phyloP scores from a whole-genome alignment of 2,888 invertebrate genomes.

The Drosophila seclusa region DNA sequence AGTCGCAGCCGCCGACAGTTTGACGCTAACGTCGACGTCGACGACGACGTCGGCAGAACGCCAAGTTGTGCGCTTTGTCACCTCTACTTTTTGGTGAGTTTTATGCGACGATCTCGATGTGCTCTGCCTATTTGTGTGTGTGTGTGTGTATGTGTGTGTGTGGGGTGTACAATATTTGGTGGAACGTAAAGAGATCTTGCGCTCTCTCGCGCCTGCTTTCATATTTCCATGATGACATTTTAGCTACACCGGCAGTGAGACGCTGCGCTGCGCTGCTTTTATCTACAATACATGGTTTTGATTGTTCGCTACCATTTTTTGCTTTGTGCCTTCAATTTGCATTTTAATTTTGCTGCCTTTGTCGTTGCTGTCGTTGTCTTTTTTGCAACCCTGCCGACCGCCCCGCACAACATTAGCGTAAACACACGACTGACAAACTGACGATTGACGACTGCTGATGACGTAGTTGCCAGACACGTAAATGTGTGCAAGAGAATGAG shows the following conservation, averaged over 20 bases:
- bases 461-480: conserved; percentile 38
- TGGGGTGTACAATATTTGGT: neutral
- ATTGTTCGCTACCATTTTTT: conserved; percentile 63
- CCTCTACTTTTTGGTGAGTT: conserved; percentile 68
- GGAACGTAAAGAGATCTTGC: neutral
- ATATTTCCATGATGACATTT: conserved; percentile 73
- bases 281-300: conserved; percentile 51
- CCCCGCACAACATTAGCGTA: neutral
- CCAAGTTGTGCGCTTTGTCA: conserved; percentile 64
- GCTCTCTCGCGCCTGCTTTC: conserved; percentile 26
- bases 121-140: neutral
- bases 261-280: conserved; percentile 52
- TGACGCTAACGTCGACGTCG: conserved; percentile 5
- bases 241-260: conserved; percentile 15
- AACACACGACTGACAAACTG: conserved; percentile 30
- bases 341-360: conserved; percentile 64
- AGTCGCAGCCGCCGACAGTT: conserved; percentile 9
- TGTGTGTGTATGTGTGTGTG: neutral
- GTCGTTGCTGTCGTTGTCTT: conserved; percentile 17
- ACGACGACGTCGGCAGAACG: conserved; percentile 28
- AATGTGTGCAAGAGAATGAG: neutral
- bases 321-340: conserved; percentile 78
- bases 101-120: conserved; percentile 41
- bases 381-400: neutral
- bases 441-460: conserved; percentile 43